phyloP scores from a whole-genome alignment of 1,140 invertebrate genomes.

The Pseudobourletiella spinata region DNA sequence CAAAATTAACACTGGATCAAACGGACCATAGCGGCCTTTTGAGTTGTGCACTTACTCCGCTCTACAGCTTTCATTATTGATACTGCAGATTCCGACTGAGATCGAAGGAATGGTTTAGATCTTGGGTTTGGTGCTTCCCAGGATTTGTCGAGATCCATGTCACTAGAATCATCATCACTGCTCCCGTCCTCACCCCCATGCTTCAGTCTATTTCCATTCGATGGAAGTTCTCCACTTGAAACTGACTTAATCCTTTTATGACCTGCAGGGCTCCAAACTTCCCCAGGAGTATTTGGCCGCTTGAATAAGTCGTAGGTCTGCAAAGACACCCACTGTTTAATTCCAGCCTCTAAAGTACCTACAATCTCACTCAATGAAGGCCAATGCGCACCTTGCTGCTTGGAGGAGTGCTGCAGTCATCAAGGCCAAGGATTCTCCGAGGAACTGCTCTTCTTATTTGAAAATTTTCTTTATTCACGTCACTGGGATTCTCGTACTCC shows the following conservation, averaged over 20 bases:
- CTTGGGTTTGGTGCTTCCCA: background rate
- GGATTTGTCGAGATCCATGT: background rate
- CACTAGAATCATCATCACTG: background rate
- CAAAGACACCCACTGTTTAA: background rate
- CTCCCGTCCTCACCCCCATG: background rate
- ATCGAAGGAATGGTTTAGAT: background rate
- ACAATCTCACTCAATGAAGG: background rate
- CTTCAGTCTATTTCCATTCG: background rate
- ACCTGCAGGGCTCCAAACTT: background rate
- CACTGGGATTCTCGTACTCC: background rate
- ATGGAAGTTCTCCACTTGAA: background rate
- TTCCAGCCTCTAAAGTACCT: background rate
- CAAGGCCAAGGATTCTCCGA: background rate
- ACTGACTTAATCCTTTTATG: conserved; percentile 3
- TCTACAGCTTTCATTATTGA: conserved; percentile 17
- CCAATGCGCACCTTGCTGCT: background rate
- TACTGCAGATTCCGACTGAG: conserved; percentile 25
- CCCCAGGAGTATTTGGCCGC: background rate
- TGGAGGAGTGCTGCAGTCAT: background rate
- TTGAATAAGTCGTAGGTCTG: background rate
- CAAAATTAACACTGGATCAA: background rate
- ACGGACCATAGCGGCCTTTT: background rate
- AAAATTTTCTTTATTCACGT: conserved; percentile 5
- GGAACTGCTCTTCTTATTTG: background rate
- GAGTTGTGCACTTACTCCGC: conserved; percentile 8